Base-by-base conservation (phyloP, 2,888 invertebrate genomes). In the Osmoderma eremita region DNA sequence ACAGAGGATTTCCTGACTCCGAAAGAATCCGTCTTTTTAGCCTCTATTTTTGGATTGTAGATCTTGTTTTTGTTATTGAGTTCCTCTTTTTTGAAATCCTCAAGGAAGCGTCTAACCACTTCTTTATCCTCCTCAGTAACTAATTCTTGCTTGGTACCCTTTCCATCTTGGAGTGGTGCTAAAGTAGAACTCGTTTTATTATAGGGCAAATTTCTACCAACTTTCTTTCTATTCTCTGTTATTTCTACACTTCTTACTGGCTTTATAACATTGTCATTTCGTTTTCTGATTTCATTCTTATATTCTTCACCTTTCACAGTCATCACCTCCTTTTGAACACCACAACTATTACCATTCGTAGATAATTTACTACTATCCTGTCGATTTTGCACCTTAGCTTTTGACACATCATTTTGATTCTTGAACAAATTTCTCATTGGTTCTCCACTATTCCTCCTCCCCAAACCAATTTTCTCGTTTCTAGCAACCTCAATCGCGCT, bases 1-100 rank as follows among this genome's bases (percentile, higher is more conserved):
- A 71, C 68, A 17, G 68, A 63, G 3, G 51, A 39, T 65, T 77
- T 76, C 54, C 69, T 72, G 6, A 67, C 71, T 4, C 74, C 76
- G 65, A 76, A 75, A 5, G 69, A 69, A 12, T 63, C 63, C n/a
- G 13, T 10, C n/a, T 54, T 45, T 6, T 18, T 54, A 18, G 1
- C 12, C 13, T 53, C 66, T 51, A 45, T 67, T 38, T 54, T 38
- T 30, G 30, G 5, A 6, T 5, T 3, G 24, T 5, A 24, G 24
- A 17, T 3, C 1, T 17, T 17, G 2, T 5, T 56, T 39, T 56
- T n/a, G 12, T 13, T 38, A n/a, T 39, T 38, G 18, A 13, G 15
- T 20, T 48, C 38, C 13, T 56, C 56, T 6, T 41, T 61, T 13
- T 61, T 49, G 5, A 65, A 61, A 15, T 61, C 39, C 38, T 65